Conservation (phyloP, 2,888 invertebrate genomes). For the Amorpha juglandis region DNA sequence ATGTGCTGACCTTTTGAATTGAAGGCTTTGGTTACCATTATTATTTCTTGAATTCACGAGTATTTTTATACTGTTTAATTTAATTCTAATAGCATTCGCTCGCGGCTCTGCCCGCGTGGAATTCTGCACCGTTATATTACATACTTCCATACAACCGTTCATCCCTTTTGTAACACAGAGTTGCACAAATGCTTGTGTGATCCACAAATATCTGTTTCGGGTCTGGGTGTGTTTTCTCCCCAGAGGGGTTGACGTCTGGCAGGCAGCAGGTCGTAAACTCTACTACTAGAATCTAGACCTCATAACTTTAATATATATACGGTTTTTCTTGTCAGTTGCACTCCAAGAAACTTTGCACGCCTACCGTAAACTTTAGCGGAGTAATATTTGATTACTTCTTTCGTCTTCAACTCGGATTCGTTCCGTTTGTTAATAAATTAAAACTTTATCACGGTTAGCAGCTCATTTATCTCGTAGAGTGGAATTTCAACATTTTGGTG, state of each 20-base stretch:
- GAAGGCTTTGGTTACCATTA: slow-evolving; percentile 13
- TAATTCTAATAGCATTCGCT: neutral
- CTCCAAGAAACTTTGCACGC: neutral
- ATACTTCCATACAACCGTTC: too few species aligned
- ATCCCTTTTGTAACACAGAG: too few species aligned
- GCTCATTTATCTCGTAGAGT: neutral
- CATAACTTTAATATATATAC: too few species aligned
- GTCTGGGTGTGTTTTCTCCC: too few species aligned
- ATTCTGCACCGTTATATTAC: too few species aligned
- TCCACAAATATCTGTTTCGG: too few species aligned
- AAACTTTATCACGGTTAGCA: slow-evolving; percentile 8
- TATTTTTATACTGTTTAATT: neutral
- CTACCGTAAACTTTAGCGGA: slow-evolving; percentile 11
- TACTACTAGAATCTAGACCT: too few species aligned
- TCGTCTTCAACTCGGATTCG: slow-evolving; percentile 4
- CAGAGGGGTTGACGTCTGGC: too few species aligned
- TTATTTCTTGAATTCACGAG: neutral
- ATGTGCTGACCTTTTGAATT: slow-evolving; percentile 13
- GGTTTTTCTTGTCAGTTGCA: neutral
- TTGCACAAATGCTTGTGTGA: too few species aligned
- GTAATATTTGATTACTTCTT: slow-evolving; percentile 19
- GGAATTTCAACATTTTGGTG: neutral
- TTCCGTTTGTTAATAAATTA: slow-evolving; percentile 7
- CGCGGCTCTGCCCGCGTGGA: too few species aligned
- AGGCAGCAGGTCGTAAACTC: too few species aligned